Evolutionary conservation across 2,797 vertebrate species (phyloP).

Genomic region (Galago senegalensis): DNA sequence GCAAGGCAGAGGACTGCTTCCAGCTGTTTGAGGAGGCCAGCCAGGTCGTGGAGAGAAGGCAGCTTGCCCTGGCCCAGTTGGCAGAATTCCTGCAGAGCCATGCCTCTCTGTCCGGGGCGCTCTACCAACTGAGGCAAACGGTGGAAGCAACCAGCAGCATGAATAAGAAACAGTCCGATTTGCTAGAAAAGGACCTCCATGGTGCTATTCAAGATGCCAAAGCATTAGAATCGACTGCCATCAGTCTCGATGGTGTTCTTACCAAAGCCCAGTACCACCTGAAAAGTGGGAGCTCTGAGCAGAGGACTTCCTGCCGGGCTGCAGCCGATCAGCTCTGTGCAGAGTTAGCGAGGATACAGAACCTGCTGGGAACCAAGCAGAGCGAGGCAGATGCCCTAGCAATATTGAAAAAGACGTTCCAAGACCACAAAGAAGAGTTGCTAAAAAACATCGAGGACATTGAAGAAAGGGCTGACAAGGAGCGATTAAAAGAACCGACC

Average conservation of each 20-base stretch:
- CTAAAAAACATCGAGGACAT: slow-evolving; percentile 93
- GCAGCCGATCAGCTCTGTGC: slow-evolving; percentile 91
- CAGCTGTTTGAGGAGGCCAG: slow-evolving; percentile 94
- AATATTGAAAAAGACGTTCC: slow-evolving; percentile 92
- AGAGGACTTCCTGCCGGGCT: slow-evolving; percentile 92
- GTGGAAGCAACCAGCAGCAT: slow-evolving; percentile 93
- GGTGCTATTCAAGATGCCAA: slow-evolving; percentile 91
- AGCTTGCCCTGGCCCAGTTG: slow-evolving; percentile 91
- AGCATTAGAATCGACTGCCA: slow-evolving; percentile 92
- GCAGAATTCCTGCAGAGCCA: slow-evolving; percentile 91
- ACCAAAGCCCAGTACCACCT: slow-evolving; percentile 95
- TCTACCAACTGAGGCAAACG: slow-evolving; percentile 90
- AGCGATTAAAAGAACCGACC: slow-evolving; percentile 91
- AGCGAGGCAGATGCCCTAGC: slow-evolving; percentile 95
- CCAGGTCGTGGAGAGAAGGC: slow-evolving; percentile 91
- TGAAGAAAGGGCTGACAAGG: slow-evolving; percentile 92
- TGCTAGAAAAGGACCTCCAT: slow-evolving; percentile 91
- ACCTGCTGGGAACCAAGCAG: slow-evolving; percentile 93
- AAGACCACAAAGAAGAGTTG: slow-evolving; percentile 93
- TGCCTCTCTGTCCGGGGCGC: slow-evolving; percentile 76
- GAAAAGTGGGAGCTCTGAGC: slow-evolving; percentile 86
- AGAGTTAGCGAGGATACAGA: slow-evolving; percentile 92
- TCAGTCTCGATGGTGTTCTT: slow-evolving; percentile 93
- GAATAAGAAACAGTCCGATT: slow-evolving; percentile 92
- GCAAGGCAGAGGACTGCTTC: slow-evolving; percentile 93